Base-by-base conservation (phyloP, 2,797 vertebrate genomes). In the Sebastes kiyomatsui region DNA sequence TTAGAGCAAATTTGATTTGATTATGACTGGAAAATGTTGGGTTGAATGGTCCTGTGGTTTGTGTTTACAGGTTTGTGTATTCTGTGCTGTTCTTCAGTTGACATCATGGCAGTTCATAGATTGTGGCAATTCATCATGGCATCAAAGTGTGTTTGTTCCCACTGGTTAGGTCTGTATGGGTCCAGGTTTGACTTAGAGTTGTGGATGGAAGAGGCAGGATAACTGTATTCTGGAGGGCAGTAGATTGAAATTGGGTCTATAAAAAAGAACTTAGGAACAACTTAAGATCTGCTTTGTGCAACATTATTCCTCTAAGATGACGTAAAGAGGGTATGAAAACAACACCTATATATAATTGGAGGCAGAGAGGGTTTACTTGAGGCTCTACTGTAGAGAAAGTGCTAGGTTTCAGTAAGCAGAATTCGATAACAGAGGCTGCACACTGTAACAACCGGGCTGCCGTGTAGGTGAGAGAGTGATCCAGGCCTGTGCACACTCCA, bases 401-500 rank as follows among this genome's bases (percentile, higher is more conserved):
- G 66, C 69, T 20, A 18, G 52, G 23, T 76, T 77, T 11, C 58
- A 69, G 14, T 75, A 22, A 49, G 70, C 64, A 67, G 67, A 78
- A n/a, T 82, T 84, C 32, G 14, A 70, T 20, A 70, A 72, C 61
- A 52, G 73, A 65, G 58, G 56, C 79, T 68, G n/a, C 52, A 33
- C 22, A 25, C 46, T 72, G 59, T 49, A 67, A 82, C 88, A 85
- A 65, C 81, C 69, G 79, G 71, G 87, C 89, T 87, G 72, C 66
- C 75, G 6, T 85, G 64, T 79, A 83, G 72, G 85, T 87, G 82
- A 90, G 71, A 77, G 81, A 90, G 64, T 56, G 87, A 93, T 92
- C 93, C 93, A 94, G 87, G 80, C 81, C 75, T 32, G 16, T 88
- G 79, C 88, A 92, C 82, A 86, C 81, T 67, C 87, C 72, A 80